phyloP scores from a whole-genome alignment of 2,113 vertebrate genomes.

The Balaeniceps rex region DNA sequence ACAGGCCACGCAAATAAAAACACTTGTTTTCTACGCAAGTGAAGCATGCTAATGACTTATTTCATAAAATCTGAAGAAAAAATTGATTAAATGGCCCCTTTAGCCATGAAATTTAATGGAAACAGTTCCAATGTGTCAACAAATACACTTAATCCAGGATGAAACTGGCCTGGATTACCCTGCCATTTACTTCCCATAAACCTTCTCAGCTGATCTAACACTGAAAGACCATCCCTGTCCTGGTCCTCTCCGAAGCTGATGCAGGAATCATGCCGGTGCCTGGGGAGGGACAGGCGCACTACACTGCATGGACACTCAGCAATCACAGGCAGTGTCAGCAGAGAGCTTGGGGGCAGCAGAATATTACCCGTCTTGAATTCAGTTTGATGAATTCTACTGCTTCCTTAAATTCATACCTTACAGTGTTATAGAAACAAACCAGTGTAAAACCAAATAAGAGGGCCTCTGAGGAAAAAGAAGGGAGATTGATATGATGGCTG shows the following conservation, averaged over 20 bases:
- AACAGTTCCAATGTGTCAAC: not conserved
- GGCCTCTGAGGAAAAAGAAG: not conserved
- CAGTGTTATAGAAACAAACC: not conserved
- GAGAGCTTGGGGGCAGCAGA: too few relatives aligned
- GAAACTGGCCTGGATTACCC: not conserved
- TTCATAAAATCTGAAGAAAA: not conserved
- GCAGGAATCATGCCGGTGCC: fast-evolving
- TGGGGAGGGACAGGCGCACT: fast-evolving
- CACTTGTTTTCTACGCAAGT: not conserved
- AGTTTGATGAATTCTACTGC: not conserved
- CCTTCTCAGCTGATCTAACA: not conserved
- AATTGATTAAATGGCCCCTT: not conserved
- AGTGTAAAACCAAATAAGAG: not conserved
- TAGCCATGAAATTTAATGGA: not conserved
- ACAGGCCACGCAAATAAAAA: not conserved
- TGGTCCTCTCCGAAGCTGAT: not conserved
- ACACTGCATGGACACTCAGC: fast-evolving
- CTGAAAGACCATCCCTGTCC: not conserved
- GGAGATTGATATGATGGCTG: fast-evolving
- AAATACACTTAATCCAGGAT: not conserved
- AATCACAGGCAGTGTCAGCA: not conserved
- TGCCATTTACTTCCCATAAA: not conserved
- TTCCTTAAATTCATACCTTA: not conserved
- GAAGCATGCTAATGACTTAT: not conserved
- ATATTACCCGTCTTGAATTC: not conserved